Percentiles rank a stretch among this genome's conserved stretches.
Conservation (phyloP, 2,113 vertebrate species). For the Vulpes lagopus region DNA sequence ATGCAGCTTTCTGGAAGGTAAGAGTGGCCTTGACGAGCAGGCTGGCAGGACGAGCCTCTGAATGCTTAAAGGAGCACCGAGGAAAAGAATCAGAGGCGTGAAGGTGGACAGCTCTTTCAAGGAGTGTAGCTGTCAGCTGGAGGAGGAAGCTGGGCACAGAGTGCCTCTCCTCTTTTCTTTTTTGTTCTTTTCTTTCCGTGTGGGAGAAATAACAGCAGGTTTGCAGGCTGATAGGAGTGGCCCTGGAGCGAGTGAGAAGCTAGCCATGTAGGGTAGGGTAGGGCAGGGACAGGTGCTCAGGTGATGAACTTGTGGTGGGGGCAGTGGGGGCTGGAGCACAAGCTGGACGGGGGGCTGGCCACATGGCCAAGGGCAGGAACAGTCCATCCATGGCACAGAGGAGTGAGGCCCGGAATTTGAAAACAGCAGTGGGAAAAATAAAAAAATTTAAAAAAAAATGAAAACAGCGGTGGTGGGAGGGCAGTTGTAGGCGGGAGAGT, state of each 20-base stretch:
- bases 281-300: background rate
- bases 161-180: background rate
- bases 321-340: background rate
- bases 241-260: background rate
- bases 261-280: too few relatives aligned
- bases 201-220: background rate
- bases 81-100: background rate
- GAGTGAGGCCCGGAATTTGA: background rate
- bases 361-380: background rate
- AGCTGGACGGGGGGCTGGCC: rapidly evolving
- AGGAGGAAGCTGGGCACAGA: background rate
- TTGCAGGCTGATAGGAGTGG: background rate
- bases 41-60: background rate
- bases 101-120: background rate
- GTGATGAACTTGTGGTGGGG: background rate
- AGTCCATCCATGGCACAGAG: background rate
- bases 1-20: background rate
- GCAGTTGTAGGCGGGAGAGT: background rate
- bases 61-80: background rate
- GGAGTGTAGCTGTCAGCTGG: background rate
- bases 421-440: background rate
- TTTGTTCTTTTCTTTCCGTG: background rate
- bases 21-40: background rate
- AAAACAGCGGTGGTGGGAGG: background rate
- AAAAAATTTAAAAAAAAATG: too few relatives aligned